These are phyloP conservation scores for Hephaestus fuliginosus DNA, from an alignment of 2,797 vertebrate species.

Conservation along the genomic window DNA sequence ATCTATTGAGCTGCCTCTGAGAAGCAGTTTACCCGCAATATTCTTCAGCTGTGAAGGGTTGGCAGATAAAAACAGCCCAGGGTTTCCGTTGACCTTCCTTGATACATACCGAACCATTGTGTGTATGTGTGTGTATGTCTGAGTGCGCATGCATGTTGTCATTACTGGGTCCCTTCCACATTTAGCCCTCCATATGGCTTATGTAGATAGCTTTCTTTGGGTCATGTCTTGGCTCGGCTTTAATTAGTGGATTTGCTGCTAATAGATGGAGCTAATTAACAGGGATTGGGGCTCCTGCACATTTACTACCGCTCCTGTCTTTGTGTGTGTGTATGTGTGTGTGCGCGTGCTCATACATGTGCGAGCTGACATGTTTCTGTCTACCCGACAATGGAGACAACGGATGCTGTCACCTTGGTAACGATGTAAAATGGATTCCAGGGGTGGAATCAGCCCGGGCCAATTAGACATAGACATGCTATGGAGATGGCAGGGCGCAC, in stretches of 20 bases:
- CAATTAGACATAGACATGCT: constrained; percentile 82
- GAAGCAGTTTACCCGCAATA: constrained; percentile 55
- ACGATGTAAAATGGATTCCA: constrained; percentile 83
- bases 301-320: constrained; percentile 59
- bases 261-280: constrained; percentile 86
- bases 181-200: constrained; percentile 79
- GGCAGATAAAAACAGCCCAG: constrained; percentile 61
- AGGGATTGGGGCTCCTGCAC: constrained; percentile 71
- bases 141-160: constrained; percentile 50
- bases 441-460: constrained; percentile 77
- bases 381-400: constrained; percentile 69
- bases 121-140: constrained; percentile 8
- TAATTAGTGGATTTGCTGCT: constrained; percentile 83
- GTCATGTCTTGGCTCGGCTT: constrained; percentile 76
- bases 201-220: constrained; percentile 82
- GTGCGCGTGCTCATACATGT: constrained; percentile 20
- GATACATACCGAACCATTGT: constrained; percentile 29
- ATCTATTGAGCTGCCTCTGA: constrained; percentile 54
- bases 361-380: constrained; percentile 69
- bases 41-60: constrained; percentile 52
- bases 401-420: constrained; percentile 83
- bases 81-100: constrained; percentile 66
- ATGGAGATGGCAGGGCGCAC: constrained; percentile 71
- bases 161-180: constrained; percentile 68
- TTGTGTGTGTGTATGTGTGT: constrained; percentile 12